Evolutionary conservation across 2,113 vertebrate genomes (phyloP).

Genomic region (Ptyas mucosa): DNA sequence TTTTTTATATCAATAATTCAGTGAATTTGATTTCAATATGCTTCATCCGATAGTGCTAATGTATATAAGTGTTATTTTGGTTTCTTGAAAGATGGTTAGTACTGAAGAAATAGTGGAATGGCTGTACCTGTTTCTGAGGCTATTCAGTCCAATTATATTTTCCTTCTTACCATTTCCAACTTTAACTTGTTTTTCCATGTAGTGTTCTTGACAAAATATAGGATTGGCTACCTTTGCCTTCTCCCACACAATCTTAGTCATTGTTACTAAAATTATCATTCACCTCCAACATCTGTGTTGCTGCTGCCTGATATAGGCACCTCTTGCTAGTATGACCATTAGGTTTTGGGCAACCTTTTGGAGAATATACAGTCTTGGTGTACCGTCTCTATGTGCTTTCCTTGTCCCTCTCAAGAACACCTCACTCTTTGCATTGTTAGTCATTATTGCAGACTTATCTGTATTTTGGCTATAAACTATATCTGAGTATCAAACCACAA

Average conservation of each 20-base stretch:
- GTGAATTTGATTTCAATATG: not conserved
- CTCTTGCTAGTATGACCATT: not conserved
- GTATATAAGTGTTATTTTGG: not conserved
- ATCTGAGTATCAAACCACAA: not conserved
- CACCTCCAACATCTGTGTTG: not conserved
- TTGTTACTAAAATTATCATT: not conserved
- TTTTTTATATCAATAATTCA: not conserved
- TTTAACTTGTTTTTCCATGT: not conserved
- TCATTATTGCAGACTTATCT: not conserved
- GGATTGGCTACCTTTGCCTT: not conserved
- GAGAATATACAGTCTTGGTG: not conserved
- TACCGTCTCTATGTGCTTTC: not conserved
- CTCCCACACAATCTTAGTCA: not conserved
- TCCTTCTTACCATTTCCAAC: not conserved
- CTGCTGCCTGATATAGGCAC: not conserved
- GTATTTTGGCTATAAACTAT: not conserved
- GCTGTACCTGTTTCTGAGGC: not conserved
- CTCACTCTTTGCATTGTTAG: not conserved
- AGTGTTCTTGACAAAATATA: not conserved
- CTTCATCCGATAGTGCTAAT: not conserved
- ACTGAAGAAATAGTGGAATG: not conserved
- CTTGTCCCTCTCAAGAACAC: not conserved
- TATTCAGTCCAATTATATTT: not conserved
- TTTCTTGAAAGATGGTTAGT: not conserved
- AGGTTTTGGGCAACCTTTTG: not conserved